Evolutionary conservation across 1,140 invertebrate genomes (phyloP), one percentile per base, ranked within the genome.

Genomic region (Zaprionus inermis): DNA sequence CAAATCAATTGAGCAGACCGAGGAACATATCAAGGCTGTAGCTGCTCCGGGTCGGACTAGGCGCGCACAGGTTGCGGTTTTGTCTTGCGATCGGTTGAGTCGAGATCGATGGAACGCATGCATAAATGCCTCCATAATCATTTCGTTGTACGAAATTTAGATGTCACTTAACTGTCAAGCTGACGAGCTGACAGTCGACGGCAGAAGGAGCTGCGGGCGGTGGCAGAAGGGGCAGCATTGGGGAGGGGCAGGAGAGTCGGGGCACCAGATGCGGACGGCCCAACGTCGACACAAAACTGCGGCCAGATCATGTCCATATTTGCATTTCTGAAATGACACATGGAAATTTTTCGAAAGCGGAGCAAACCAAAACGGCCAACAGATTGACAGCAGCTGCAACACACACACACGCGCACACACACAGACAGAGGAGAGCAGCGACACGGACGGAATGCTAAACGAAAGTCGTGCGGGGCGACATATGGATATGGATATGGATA

Each of bases 311-410:
- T 89, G 84, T 89, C 84, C 84, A 89, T 89, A 89, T 89, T 89
- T 89, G 84, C 84, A 89, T 89, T 89, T 84, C 80, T 89, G 84
- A 89, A 89, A 89, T 89, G 84, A 89, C 84, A 89, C 84, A 89
- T 89, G 84, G 84, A 89, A 84, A 89, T 89, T 86, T 81, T 86
- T 77, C 24, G 81, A 76, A 79, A 72, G 70, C 74, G 76, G 68
- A 82, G 79, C 70, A 70, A 72, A 71, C 75, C 49, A 63, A 73
- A 79, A 77, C 61, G 85, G 78, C 74, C 84, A 88, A 83, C 84
- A 88, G 84, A 88, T 89, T 90, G 84, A 89, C 84, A 89, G 85
- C 84, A 89, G 84, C 84, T 89, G 84, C 85, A 90, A 81, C 78
- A 28, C 24, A 28, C 24, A 28, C 24, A 28, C 24, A 28, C 24